Conservation (phyloP, 2,113 vertebrate genomes). For the Labeo rohita region DNA sequence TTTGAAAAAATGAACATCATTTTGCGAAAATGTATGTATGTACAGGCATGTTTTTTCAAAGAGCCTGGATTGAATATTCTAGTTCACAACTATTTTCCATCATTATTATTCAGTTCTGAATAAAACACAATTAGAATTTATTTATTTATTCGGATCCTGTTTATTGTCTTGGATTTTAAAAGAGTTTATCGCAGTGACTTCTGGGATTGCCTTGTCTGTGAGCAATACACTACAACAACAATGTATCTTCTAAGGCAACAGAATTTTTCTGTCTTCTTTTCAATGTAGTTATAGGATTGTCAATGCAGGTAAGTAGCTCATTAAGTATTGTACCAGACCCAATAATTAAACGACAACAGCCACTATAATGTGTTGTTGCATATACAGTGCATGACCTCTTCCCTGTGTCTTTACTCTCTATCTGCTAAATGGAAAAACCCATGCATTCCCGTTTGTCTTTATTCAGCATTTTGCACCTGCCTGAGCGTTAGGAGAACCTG, state of each 20-base stretch:
- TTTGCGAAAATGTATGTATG: no score
- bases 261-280: neutral
- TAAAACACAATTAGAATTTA: neutral
- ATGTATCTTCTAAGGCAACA: neutral
- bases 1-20: no score
- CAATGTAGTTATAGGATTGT: neutral
- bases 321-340: neutral
- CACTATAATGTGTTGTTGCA: conserved; percentile 39
- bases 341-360: conserved; percentile 33
- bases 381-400: neutral
- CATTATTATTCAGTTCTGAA: neutral
- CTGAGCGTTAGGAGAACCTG: conserved; percentile 45
- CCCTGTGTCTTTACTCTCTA: neutral
- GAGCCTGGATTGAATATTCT: neutral
- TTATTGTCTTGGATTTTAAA: neutral
- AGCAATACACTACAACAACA: neutral
- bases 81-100: neutral
- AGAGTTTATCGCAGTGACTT: neutral
- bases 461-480: conserved; percentile 67
- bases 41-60: neutral
- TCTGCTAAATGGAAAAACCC: neutral
- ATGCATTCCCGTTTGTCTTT: conserved; percentile 55
- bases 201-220: neutral
- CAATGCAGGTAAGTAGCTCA: neutral
- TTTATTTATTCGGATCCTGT: neutral